Conservation (phyloP, 2,888 invertebrate genomes). For the Cataglyphis altisquamis region DNA sequence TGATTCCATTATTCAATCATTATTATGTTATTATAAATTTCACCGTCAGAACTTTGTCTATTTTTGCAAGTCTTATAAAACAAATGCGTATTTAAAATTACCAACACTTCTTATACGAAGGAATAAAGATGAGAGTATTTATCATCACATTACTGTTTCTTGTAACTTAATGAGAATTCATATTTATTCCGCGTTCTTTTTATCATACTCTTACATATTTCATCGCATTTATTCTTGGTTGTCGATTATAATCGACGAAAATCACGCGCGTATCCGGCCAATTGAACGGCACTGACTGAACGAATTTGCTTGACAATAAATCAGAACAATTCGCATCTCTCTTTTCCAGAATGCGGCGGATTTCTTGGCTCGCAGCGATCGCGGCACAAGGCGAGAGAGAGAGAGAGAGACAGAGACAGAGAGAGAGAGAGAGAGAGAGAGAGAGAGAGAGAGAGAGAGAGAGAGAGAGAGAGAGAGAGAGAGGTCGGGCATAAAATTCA, state of each 20-base stretch:
- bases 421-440: constrained; percentile 71
- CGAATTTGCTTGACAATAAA: constrained; percentile 76
- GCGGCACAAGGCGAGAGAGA: constrained; percentile 28
- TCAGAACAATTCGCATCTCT: constrained; percentile 76
- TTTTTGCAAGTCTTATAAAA: background rate
- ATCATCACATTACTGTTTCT: background rate
- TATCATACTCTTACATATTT: constrained; percentile 2
- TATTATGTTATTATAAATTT: constrained; percentile 5
- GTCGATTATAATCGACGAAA: constrained; percentile 41
- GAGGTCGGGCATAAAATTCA: constrained; percentile 83
- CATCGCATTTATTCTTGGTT: background rate
- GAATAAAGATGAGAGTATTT: background rate
- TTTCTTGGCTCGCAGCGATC: constrained; percentile 71
- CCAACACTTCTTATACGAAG: background rate
- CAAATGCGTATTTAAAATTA: constrained; percentile 17
- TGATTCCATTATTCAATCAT: background rate
- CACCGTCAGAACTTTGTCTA: background rate
- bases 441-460: background rate
- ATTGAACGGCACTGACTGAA: constrained; percentile 70
- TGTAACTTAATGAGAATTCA: background rate
- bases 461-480: constrained; percentile 76
- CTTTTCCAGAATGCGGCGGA: constrained; percentile 80
- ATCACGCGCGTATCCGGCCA: constrained; percentile 72
- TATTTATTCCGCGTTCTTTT: constrained; percentile 10
- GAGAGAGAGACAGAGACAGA: constrained; percentile 57